Percentiles rank a stretch among this genome's conserved stretches.
These are phyloP conservation scores for Graphium colonna DNA, from an alignment of 2,888 invertebrate species.

Conservation along the genomic window DNA sequence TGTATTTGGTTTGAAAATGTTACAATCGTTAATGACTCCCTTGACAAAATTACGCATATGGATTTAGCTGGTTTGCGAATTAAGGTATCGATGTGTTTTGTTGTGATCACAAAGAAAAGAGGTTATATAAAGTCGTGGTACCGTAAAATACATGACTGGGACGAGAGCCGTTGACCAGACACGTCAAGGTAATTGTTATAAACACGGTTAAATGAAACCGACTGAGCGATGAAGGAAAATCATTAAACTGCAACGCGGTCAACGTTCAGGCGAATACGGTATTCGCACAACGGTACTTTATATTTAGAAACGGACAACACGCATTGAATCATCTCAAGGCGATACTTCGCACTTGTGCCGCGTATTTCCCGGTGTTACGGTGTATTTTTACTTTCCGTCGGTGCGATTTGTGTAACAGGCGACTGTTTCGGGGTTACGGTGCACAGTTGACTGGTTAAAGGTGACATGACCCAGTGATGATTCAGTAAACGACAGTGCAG, in stretches of 20 bases:
- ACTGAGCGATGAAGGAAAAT: slow-evolving; percentile 45
- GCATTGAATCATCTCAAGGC: slow-evolving; percentile 61
- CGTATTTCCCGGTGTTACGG: slow-evolving; percentile 49
- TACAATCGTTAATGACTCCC: too few relatives aligned
- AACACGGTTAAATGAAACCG: slow-evolving; percentile 41
- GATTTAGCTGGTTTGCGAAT: too few relatives aligned
- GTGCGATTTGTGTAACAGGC: slow-evolving; percentile 8
- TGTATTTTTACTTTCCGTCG: slow-evolving; percentile 46
- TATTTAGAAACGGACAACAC: slow-evolving; percentile 64
- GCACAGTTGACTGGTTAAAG: slow-evolving; percentile 18
- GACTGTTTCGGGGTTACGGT: not conserved
- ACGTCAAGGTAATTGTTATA: slow-evolving; percentile 39
- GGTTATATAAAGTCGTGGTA: too few relatives aligned
- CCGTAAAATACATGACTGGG: too few relatives aligned
- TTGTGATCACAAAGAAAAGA: too few relatives aligned
- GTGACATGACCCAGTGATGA: slow-evolving; percentile 2
- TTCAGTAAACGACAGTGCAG: too few relatives aligned
- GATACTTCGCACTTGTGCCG: slow-evolving; percentile 44
- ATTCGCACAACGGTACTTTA: slow-evolving; percentile 66
- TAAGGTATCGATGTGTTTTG: too few relatives aligned
- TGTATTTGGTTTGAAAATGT: too few relatives aligned
- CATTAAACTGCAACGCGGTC: slow-evolving; percentile 57
- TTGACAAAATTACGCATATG: too few relatives aligned
- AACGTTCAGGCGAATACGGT: slow-evolving; percentile 57
- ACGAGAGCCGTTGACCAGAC: not conserved